Evolutionary conservation across 2,113 vertebrate genomes (phyloP).

Genomic region (Crotalus tigris): DNA sequence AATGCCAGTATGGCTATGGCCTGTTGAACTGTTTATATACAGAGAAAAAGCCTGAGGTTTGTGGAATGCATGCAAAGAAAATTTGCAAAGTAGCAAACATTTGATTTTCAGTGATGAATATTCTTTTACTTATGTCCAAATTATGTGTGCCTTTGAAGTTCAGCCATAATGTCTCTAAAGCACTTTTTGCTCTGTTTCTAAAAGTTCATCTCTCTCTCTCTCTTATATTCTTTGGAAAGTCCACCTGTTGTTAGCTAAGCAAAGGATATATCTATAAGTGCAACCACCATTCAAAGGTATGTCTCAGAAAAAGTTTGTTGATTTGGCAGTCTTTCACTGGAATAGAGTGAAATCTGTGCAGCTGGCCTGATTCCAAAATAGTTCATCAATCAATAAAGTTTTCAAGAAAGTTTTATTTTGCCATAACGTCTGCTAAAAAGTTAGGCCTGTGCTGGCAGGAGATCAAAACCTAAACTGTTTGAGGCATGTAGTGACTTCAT

Average conservation of each 20-base stretch:
- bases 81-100: background rate
- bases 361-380: slow-evolving; percentile 65
- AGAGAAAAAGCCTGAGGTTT: background rate
- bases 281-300: slow-evolving; percentile 35
- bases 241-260: slow-evolving; percentile 33
- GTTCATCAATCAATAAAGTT: slow-evolving; percentile 68
- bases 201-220: slow-evolving; percentile 1
- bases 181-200: slow-evolving; percentile 8
- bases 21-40: background rate
- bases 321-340: slow-evolving; percentile 46
- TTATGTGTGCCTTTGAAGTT: background rate
- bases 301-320: slow-evolving; percentile 50
- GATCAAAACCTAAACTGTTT: slow-evolving; percentile 66
- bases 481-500: slow-evolving; percentile 60
- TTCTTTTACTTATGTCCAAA: background rate
- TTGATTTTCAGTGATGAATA: background rate
- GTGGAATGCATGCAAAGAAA: background rate
- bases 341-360: slow-evolving; percentile 57
- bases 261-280: background rate
- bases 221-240: slow-evolving; percentile 29
- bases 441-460: slow-evolving; percentile 58
- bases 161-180: background rate
- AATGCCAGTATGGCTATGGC: background rate
- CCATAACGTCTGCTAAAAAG: slow-evolving; percentile 57
- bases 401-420: slow-evolving; percentile 73